phyloP scores from a whole-genome alignment of 2,797 vertebrate genomes.

The Discoglossus pictus region DNA sequence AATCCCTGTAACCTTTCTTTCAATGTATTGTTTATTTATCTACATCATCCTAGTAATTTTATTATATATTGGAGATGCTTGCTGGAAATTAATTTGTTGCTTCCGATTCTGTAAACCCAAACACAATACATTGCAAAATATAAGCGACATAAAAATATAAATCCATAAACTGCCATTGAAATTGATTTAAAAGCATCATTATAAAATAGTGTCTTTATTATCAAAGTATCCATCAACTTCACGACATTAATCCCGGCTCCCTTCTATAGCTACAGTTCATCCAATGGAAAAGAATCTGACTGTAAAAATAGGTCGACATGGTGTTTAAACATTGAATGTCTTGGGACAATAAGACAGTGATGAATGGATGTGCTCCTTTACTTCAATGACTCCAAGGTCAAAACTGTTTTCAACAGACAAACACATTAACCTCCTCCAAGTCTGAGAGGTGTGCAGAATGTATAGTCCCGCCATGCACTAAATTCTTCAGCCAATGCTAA shows the following conservation, averaged over 20 bases:
- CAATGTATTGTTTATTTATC: too few species aligned
- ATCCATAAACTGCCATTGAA: conserved; percentile 24
- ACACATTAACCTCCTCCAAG: conserved; percentile 22
- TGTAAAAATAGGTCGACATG: conserved; percentile 46
- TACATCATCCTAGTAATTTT: too few species aligned
- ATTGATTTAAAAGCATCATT: too few species aligned
- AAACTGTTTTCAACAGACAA: conserved; percentile 40
- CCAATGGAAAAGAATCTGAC: conserved; percentile 28
- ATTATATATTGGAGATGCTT: too few species aligned
- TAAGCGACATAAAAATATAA: too few species aligned
- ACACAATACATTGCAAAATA: too few species aligned
- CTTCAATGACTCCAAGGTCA: conserved; percentile 49
- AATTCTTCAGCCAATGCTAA: conserved; percentile 1
- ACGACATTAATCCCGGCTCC: conserved; percentile 18
- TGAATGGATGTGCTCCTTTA: conserved; percentile 43
- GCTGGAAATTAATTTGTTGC: too few species aligned
- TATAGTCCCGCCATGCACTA: neutral
- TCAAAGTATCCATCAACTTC: conserved; percentile 24
- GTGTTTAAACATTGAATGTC: conserved; percentile 48
- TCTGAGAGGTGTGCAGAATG: conserved; percentile 25
- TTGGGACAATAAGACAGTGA: conserved; percentile 49
- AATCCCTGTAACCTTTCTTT: too few species aligned
- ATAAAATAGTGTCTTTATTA: conserved; percentile 4
- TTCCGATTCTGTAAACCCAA: too few species aligned
- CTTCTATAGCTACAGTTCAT: conserved; percentile 24